Percentiles rank a stretch among this genome's conserved stretches.
Conservation (phyloP, 2,113 vertebrate genomes). For the Poecile atricapillus region DNA sequence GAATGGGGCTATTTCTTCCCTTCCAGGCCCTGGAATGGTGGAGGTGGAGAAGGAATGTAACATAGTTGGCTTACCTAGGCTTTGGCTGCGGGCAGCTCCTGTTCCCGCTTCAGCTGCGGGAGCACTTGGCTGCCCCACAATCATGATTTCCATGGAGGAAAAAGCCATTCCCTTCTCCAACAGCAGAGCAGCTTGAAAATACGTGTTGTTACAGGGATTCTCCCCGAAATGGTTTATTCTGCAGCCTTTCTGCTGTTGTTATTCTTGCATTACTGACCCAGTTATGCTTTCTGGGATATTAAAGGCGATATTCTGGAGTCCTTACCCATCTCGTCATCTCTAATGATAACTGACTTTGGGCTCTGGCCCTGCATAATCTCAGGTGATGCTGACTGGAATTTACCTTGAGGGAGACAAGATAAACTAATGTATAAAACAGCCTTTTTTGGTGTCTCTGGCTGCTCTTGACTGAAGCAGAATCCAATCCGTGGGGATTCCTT, state of each 20-base stretch:
- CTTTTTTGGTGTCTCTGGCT: neutral
- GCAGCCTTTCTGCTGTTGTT: neutral
- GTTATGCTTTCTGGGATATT: neutral
- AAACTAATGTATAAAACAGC: neutral
- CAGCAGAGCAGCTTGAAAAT: neutral
- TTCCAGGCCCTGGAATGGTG: neutral
- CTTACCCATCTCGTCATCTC: neutral
- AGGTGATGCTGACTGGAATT: neutral
- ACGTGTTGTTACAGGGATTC: neutral
- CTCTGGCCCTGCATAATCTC: neutral
- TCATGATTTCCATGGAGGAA: neutral
- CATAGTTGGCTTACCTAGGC: neutral
- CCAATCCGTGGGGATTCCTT: neutral
- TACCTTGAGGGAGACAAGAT: neutral
- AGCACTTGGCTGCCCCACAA: neutral
- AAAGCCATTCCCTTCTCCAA: neutral
- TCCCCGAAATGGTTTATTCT: neutral
- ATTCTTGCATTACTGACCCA: neutral
- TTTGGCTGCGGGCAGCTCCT: neutral
- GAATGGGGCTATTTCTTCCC: neutral
- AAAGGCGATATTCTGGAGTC: neutral
- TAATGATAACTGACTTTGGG: neutral
- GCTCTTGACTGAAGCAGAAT: neutral
- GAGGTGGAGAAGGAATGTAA: neutral
- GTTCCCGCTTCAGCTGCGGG: rapidly evolving